Evolutionary conservation across 1,140 invertebrate species (phyloP).

Genomic region (Ceratitis capitata): DNA sequence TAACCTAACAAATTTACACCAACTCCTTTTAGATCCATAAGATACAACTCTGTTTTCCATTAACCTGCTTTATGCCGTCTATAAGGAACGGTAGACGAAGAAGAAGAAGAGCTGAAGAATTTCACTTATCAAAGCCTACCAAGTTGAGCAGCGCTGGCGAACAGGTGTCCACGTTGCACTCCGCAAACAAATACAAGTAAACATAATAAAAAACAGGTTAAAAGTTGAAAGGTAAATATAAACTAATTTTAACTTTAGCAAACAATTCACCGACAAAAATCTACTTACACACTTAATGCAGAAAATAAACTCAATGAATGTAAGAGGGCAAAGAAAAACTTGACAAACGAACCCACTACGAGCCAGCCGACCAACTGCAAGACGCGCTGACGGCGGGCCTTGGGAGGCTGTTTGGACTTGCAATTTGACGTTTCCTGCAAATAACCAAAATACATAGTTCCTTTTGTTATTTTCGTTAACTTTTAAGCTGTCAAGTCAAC

Average conservation of each 20-base stretch:
- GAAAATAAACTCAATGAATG: conserved; percentile 21
- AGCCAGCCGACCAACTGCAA: neutral
- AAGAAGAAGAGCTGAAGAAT: neutral
- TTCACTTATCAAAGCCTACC: neutral
- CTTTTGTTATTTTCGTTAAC: conserved; percentile 16
- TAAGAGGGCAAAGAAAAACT: conserved; percentile 1
- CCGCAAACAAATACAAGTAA: neutral
- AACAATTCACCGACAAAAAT: conserved; percentile 20
- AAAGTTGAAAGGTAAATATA: conserved; percentile 28
- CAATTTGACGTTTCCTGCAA: conserved; percentile 31
- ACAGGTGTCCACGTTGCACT: neutral
- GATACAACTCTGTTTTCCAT: too few relatives aligned
- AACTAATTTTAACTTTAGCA: conserved; percentile 18
- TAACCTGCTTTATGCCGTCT: too few relatives aligned
- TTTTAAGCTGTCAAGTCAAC: conserved; percentile 10
- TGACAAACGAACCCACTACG: neutral
- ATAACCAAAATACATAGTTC: neutral
- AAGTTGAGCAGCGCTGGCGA: neutral
- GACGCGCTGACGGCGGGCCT: neutral
- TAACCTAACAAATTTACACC: too few relatives aligned
- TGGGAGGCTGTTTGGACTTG: neutral
- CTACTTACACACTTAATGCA: conserved; percentile 25
- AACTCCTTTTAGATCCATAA: too few relatives aligned
- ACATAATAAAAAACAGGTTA: neutral
- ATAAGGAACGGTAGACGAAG: neutral